A percentile compares a stretch with the other conserved stretches of the same genome.
Evolutionary conservation across 2,797 vertebrate genomes (phyloP).

Genomic region (Eidolon dupreanum): DNA sequence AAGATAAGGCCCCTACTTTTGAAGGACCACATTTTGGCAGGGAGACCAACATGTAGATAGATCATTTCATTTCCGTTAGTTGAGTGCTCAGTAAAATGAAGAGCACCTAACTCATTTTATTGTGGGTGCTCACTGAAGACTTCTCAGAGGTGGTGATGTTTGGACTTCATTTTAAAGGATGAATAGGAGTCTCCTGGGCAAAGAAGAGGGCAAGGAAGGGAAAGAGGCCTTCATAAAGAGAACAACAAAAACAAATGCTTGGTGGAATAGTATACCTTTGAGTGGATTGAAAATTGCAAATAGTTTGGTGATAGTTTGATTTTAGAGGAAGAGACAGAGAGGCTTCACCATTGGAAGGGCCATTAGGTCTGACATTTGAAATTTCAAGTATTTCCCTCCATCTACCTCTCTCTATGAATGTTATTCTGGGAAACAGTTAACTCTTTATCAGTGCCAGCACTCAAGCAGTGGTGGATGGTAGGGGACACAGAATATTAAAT

Average conservation of each 20-base stretch:
- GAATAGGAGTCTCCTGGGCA: neutral
- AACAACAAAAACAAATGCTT: neutral
- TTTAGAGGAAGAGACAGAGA: neutral
- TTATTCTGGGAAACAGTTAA: neutral
- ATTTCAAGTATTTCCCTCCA: neutral
- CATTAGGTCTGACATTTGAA: neutral
- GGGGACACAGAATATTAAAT: neutral
- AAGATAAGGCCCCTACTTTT: neutral
- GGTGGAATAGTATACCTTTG: neutral
- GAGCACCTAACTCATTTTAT: neutral
- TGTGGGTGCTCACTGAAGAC: neutral
- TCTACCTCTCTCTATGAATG: neutral
- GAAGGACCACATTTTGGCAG: neutral
- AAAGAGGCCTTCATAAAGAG: neutral
- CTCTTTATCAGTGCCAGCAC: neutral
- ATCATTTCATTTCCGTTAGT: neutral
- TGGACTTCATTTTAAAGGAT: neutral
- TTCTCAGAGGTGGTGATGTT: neutral
- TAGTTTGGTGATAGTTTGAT: neutral
- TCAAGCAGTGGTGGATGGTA: neutral
- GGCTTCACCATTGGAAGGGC: neutral
- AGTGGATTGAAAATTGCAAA: too few species aligned
- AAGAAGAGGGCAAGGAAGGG: neutral
- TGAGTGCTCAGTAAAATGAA: neutral
- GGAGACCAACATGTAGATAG: neutral